phyloP scores from a whole-genome alignment of 30 jellyfish, hydroid and myxozoan genomes.

The Mastigias papua region DNA sequence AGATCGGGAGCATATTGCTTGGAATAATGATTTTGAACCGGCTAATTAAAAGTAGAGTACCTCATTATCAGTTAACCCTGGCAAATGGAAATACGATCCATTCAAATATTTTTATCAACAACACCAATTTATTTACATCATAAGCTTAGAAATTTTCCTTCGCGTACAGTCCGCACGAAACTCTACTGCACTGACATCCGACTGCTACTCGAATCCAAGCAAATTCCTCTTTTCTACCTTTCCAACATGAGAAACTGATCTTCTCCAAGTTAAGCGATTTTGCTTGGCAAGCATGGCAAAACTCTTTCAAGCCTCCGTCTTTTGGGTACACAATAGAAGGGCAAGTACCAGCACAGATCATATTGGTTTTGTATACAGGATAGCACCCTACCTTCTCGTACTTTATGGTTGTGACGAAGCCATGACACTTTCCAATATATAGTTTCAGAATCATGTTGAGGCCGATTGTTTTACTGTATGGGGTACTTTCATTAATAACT shows the following conservation, averaged over 20 bases:
- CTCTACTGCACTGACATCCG: constrained; percentile 49
- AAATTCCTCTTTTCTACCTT: constrained; percentile 6
- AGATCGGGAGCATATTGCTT: too few species aligned
- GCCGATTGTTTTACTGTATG: constrained; percentile 34
- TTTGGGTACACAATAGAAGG: constrained; percentile 47
- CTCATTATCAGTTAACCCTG: too few species aligned
- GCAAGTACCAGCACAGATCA: constrained; percentile 64
- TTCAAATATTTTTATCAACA: too few species aligned
- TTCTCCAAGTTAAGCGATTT: constrained; percentile 42
- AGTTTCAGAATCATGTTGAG: constrained; percentile 21
- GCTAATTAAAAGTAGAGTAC: too few species aligned
- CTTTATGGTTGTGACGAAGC: constrained; percentile 54
- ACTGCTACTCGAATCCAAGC: constrained; percentile 61
- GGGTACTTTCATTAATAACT: background rate
- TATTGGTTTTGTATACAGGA: constrained; percentile 44
- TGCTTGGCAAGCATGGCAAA: constrained; percentile 59
- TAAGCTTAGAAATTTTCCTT: too few species aligned
- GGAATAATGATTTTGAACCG: too few species aligned
- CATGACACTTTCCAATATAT: constrained; percentile 48
- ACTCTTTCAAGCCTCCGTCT: constrained; percentile 49
- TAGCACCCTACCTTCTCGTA: constrained; percentile 35
- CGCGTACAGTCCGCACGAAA: constrained; percentile 8
- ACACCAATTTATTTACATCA: too few species aligned
- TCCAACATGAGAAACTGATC: constrained; percentile 40
- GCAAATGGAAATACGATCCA: too few species aligned